A percentile compares a stretch with the other conserved stretches of the same genome.
Conservation (phyloP, 2,113 vertebrate genomes). For the Gnathonemus longibarbis region DNA sequence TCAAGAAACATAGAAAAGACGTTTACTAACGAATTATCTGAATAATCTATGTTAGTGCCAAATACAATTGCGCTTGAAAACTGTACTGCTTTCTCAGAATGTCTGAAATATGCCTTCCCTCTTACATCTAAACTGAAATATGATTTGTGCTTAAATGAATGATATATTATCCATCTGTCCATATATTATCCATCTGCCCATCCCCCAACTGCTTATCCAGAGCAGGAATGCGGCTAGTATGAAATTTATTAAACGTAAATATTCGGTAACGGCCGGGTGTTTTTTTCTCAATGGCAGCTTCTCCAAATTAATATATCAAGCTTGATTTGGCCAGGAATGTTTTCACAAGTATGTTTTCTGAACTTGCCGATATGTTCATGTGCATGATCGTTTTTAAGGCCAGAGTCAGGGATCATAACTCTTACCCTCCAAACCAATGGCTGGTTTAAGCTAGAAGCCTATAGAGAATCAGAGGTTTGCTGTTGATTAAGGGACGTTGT, state of each 20-base stretch:
- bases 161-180: background rate
- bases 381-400: slow-evolving; percentile 40
- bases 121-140: background rate
- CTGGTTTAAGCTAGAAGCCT: background rate
- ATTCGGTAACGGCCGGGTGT: slow-evolving; percentile 8
- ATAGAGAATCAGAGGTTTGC: slow-evolving; percentile 25
- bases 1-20: background rate
- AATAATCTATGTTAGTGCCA: slow-evolving; percentile 19
- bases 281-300: slow-evolving; percentile 17
- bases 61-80: slow-evolving; percentile 12
- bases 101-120: slow-evolving; percentile 18
- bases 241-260: background rate
- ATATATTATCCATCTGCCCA: background rate
- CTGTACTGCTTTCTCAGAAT: slow-evolving; percentile 3
- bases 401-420: slow-evolving; percentile 27
- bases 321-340: slow-evolving; percentile 12
- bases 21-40: background rate
- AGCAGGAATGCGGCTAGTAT: background rate
- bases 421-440: background rate
- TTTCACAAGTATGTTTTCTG: slow-evolving; percentile 3
- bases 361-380: slow-evolving; percentile 22
- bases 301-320: slow-evolving; percentile 14
- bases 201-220: background rate
- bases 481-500: slow-evolving; percentile 26
- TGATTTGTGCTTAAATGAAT: slow-evolving; percentile 14